Percentiles rank a stretch among this genome's conserved stretches.
Evolutionary conservation across 2,113 vertebrate genomes (phyloP).

Genomic region (Ibidorhyncha struthersii): DNA sequence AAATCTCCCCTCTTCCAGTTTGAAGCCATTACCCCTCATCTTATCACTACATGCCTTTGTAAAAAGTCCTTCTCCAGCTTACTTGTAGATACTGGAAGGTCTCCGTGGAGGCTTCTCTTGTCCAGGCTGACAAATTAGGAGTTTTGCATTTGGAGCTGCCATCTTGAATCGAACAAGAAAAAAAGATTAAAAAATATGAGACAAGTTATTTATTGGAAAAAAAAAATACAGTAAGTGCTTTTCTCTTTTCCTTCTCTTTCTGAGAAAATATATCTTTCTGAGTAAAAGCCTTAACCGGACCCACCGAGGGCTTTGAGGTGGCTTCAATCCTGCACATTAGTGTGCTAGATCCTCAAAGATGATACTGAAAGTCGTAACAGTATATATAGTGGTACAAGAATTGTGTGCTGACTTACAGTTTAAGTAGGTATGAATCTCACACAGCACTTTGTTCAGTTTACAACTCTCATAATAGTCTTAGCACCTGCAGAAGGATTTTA

Average conservation of each 20-base stretch:
- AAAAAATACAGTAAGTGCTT: not conserved
- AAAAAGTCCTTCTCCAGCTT: too few relatives aligned
- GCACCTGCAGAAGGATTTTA: slow-evolving; percentile 3
- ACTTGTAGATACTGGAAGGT: too few relatives aligned
- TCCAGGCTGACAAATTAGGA: not conserved
- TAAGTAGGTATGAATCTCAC: not conserved
- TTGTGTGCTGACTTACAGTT: not conserved
- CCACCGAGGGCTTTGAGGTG: not conserved
- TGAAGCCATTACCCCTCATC: too few relatives aligned
- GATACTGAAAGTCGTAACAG: not conserved
- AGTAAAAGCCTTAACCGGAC: not conserved
- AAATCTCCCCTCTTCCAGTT: too few relatives aligned
- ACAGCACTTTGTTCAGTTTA: not conserved
- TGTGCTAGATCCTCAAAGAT: not conserved
- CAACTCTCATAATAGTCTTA: not conserved
- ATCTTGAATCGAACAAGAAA: not conserved
- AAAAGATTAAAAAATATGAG: not conserved
- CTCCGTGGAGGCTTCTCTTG: too few relatives aligned
- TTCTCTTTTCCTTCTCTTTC: not conserved
- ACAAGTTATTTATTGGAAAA: not conserved
- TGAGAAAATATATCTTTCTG: not conserved
- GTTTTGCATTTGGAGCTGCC: not conserved
- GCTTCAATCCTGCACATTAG: not conserved
- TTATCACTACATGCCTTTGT: too few relatives aligned
- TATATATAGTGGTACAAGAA: not conserved